A percentile compares a stretch with the other conserved stretches of the same genome.
Evolutionary conservation across 2,113 vertebrate species (phyloP).

Genomic region (Copsychus sechellarum): DNA sequence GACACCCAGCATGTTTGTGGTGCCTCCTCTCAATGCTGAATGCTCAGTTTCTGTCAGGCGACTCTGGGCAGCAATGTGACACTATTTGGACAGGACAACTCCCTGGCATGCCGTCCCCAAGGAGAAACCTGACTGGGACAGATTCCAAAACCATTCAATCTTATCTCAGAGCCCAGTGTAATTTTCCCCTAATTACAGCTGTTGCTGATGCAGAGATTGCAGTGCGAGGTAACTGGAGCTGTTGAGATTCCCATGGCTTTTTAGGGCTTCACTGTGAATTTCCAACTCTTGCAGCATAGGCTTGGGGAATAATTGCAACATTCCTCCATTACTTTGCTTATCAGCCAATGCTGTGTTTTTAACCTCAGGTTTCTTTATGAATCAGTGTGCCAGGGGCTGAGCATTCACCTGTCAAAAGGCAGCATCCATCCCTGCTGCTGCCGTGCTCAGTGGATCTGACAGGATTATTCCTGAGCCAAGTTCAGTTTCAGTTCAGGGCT

Average conservation of each 20-base stretch:
- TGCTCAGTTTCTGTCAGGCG: background rate
- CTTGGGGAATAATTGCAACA: background rate
- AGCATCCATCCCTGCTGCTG: background rate
- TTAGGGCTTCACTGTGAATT: background rate
- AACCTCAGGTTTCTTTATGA: fast-evolving
- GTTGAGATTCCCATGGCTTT: background rate
- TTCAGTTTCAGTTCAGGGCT: slow-evolving; percentile 48
- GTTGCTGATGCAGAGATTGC: background rate
- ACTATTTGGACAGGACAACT: background rate
- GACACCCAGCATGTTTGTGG: background rate
- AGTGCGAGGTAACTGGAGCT: background rate
- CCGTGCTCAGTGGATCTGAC: background rate
- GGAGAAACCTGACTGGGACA: background rate
- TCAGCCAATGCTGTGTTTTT: background rate
- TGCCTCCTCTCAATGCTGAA: background rate
- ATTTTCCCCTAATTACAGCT: background rate
- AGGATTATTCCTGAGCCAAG: slow-evolving; percentile 46
- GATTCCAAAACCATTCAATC: background rate
- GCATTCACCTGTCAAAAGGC: slow-evolving; percentile 42
- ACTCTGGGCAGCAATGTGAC: background rate
- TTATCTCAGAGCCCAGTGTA: background rate
- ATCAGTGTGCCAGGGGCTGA: background rate
- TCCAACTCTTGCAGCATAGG: background rate
- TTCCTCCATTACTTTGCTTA: background rate
- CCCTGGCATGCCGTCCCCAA: background rate